phyloP scores from a whole-genome alignment of 2,113 vertebrate species.

The Ophiodon elongatus region DNA sequence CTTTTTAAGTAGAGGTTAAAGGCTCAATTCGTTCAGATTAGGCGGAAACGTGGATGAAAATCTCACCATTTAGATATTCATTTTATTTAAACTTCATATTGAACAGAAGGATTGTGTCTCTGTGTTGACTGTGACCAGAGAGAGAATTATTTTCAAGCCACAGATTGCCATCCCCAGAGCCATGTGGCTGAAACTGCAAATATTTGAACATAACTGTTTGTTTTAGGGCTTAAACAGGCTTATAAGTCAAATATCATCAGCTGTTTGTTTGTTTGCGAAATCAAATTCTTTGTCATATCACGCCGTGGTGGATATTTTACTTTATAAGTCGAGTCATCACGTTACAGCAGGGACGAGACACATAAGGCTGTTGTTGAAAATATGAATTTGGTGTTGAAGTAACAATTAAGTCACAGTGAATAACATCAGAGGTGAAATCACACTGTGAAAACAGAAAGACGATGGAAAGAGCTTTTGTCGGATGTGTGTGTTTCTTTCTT shows the following conservation, averaged over 20 bases:
- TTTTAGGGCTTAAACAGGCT: background rate
- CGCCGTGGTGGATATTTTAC: background rate
- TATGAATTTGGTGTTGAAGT: background rate
- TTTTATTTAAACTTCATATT: no score
- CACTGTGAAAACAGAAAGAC: background rate
- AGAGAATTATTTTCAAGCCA: background rate
- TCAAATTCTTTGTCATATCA: background rate
- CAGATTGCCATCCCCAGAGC: background rate
- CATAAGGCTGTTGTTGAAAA: background rate
- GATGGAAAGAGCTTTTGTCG: background rate
- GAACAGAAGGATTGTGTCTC: no score
- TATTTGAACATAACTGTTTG: conserved; percentile 6
- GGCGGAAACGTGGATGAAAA: background rate
- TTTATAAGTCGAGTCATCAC: background rate
- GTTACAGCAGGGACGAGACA: background rate
- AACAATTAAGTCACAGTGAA: background rate
- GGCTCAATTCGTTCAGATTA: background rate
- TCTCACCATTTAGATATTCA: background rate
- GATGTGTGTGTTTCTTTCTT: background rate
- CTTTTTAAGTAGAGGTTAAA: no score
- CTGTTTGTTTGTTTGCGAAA: background rate
- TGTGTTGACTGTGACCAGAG: background rate
- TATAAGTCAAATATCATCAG: background rate
- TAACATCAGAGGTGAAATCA: background rate
- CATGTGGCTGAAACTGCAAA: background rate